phyloP scores from a whole-genome alignment of 2,888 invertebrate genomes.

The Scaptomyza polygonia region DNA sequence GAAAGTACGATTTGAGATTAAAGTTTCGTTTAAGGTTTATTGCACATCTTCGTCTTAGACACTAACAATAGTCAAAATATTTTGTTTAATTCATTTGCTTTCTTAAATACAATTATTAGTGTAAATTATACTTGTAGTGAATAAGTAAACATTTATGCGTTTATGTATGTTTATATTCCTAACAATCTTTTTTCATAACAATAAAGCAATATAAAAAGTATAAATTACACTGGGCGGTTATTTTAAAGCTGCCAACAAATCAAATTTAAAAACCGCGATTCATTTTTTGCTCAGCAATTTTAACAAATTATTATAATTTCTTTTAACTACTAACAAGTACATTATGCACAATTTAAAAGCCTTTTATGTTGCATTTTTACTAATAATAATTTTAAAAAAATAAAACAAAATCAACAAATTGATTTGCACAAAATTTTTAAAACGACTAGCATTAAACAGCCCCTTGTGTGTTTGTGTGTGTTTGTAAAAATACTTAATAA shows the following conservation, averaged over 20 bases:
- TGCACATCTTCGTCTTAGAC: slow-evolving; percentile 67
- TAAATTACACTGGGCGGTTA: slow-evolving; percentile 40
- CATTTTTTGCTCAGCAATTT: slow-evolving; percentile 10
- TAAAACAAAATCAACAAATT: slow-evolving; percentile 19
- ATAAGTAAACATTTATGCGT: background rate
- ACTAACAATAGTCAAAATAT: slow-evolving; percentile 55
- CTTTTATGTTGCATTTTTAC: slow-evolving; percentile 57
- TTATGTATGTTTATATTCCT: slow-evolving; percentile 37
- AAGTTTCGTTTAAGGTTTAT: slow-evolving; percentile 53
- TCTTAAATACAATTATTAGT: slow-evolving; percentile 20
- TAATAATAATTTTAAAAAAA: slow-evolving; percentile 18
- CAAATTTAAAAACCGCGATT: slow-evolving; percentile 29
- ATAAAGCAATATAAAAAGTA: slow-evolving; percentile 66
- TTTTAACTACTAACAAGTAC: slow-evolving; percentile 35
- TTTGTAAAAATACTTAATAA: slow-evolving; percentile 44
- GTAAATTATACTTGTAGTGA: background rate
- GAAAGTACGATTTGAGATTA: too few species aligned
- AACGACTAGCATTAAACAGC: slow-evolving; percentile 73
- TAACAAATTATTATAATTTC: slow-evolving; percentile 23
- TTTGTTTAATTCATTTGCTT: slow-evolving; percentile 13
- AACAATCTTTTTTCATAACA: slow-evolving; percentile 69
- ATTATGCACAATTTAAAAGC: slow-evolving; percentile 59
- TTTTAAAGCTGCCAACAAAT: slow-evolving; percentile 44
- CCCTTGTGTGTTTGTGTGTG: slow-evolving; percentile 28
- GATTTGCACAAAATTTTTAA: slow-evolving; percentile 51